Conservation (phyloP, 2,113 vertebrate genomes). For the Cinclus cinclus region DNA sequence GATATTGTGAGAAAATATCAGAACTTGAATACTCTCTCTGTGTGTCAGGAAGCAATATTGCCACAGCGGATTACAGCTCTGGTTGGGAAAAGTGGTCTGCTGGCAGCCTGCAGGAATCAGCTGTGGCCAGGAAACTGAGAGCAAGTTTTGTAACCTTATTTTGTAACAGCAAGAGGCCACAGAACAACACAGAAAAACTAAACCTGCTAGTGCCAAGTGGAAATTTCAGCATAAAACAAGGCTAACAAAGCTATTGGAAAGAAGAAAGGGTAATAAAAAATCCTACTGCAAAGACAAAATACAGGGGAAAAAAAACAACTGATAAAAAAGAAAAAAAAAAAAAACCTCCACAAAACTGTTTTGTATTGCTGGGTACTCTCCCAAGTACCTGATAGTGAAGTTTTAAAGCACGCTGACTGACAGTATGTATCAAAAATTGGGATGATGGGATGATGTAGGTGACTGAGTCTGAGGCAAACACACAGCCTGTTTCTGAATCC, state of each 20-base stretch:
- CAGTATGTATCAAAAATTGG: neutral
- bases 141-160: slow-evolving; percentile 13
- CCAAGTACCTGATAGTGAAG: neutral
- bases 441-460: neutral
- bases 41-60: neutral
- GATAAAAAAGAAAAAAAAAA: too few relatives aligned
- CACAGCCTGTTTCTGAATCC: neutral
- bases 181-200: neutral
- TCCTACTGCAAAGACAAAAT: neutral
- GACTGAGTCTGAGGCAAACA: neutral
- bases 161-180: neutral
- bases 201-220: neutral
- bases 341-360: neutral
- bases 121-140: neutral
- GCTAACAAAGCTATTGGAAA: neutral
- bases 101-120: neutral
- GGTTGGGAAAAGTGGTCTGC: neutral
- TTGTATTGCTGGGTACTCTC: neutral
- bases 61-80: neutral
- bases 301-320: too few relatives aligned
- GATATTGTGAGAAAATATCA: neutral
- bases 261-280: neutral
- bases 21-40: neutral
- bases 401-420: neutral
- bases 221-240: neutral